Conservation (phyloP, 2,797 vertebrate species). For the Clarias platycephalus region DNA sequence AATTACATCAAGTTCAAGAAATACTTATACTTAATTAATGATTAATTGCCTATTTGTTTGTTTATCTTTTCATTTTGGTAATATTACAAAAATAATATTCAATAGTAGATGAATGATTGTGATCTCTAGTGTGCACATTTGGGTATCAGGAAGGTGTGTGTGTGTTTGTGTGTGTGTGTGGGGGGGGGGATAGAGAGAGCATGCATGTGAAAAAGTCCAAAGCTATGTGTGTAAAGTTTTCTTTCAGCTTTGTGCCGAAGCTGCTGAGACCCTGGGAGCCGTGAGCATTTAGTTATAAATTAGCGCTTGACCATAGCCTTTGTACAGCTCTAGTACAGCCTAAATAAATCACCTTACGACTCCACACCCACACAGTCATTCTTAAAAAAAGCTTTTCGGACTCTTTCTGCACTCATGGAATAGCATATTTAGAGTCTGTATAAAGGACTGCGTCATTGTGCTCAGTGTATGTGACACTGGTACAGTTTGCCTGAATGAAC, state of each 20-base stretch:
- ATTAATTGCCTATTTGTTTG: background rate
- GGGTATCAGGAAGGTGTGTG: background rate
- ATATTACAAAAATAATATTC: background rate
- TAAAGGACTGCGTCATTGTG: conserved; percentile 91
- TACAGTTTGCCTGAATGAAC: conserved; percentile 88
- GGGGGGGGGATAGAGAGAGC: background rate
- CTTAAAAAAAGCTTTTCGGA: conserved; percentile 68
- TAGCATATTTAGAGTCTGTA: conserved; percentile 92
- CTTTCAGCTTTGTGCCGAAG: conserved; percentile 59
- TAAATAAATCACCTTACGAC: conserved; percentile 62
- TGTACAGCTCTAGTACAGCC: conserved; percentile 72
- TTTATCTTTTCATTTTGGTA: background rate
- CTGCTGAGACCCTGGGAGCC: conserved; percentile 71
- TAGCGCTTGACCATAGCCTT: conserved; percentile 76
- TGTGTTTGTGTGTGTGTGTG: background rate
- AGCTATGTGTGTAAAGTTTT: conserved; percentile 13
- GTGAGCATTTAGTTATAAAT: conserved; percentile 75
- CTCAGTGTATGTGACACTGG: conserved; percentile 86
- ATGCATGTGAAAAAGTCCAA: background rate
- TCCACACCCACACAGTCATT: conserved; percentile 55
- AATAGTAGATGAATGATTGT: background rate
- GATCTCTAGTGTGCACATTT: background rate
- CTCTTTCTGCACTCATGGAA: conserved; percentile 82
- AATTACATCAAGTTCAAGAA: background rate
- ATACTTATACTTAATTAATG: background rate